Evolutionary conservation across 2,797 vertebrate genomes (phyloP), one percentile per base, ranked within the genome.

Genomic region (Lacerta bilineata): DNA sequence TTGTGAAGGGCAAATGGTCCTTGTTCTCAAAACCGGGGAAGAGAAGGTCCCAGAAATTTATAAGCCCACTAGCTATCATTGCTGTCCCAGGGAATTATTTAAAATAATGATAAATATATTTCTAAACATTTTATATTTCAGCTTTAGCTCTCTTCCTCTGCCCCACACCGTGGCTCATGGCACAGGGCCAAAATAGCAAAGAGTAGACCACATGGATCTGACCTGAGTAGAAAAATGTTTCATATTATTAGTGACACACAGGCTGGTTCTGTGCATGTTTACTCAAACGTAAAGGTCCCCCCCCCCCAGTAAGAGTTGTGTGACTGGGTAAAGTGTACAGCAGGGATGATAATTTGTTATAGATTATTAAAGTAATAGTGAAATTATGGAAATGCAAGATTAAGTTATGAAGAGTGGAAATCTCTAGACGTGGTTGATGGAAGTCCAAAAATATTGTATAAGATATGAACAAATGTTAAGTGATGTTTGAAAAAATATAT

Each of bases 1-100:
- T 86, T 77, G 71, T 82, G 88, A 89, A 89, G 61, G 86, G 71
- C 86, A 87, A 87, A 75, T 27, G 23, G 20, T 74, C 29, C 86
- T 41, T 76, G 13, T 64, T 76, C 46, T 81, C 61, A 75, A 82
- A 89, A 85, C 29, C 27, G n/a, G 77, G 27, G 36, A 85, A 76
- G 61, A 66, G 78, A 41, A 80, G 33, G 29, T 55, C 71, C 71
- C 15, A 80, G 71, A 33, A 82, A 81, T 86, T 68, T 89, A 82
- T n/a, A 66, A 81, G 33, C 36, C 71, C 36, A 69, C 82, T 69
- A 81, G 55, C 55, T 81, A 68, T 25, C 75, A 4, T 39, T 75
- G 8, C 10, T 75, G 61, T 64, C 69, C 64, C n/a, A 81, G 59
- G 25, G 11, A 80, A 50, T 68, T 66, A 76, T 59, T 85, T 76